Percentiles rank a stretch among this genome's conserved stretches.
phyloP scores from a whole-genome alignment of 2,113 vertebrate genomes.

The Marcusenius ussheri region DNA sequence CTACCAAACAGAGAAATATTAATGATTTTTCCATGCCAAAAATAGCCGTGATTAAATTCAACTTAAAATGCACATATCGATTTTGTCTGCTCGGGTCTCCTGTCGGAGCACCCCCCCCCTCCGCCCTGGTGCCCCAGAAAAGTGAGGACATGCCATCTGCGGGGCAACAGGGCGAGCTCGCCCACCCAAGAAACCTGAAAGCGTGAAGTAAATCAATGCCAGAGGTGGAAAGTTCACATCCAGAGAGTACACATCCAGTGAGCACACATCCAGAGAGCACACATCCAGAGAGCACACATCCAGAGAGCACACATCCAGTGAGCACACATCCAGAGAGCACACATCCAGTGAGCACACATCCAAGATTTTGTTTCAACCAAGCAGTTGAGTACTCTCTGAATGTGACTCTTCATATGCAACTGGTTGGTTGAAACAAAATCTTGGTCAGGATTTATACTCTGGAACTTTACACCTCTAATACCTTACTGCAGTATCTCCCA shows the following conservation, averaged over 20 bases:
- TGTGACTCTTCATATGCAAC: too few relatives aligned
- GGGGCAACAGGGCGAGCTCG: background rate
- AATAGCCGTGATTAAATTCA: background rate
- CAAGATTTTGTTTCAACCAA: too few relatives aligned
- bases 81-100: background rate
- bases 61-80: conserved; percentile 8
- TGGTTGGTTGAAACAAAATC: too few relatives aligned
- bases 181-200: background rate
- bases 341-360: too few relatives aligned
- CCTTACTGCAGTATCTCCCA: background rate
- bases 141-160: background rate
- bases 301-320: too few relatives aligned
- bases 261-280: too few relatives aligned
- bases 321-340: too few relatives aligned
- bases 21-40: background rate
- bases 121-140: background rate
- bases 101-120: background rate
- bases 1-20: background rate
- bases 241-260: too few relatives aligned
- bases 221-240: too few relatives aligned
- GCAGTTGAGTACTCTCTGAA: too few relatives aligned
- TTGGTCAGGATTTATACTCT: too few relatives aligned
- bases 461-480: background rate
- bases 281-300: too few relatives aligned
- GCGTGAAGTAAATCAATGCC: background rate